Base-by-base conservation (phyloP, 2,113 vertebrate species). In the Pterophyllum scalare region DNA sequence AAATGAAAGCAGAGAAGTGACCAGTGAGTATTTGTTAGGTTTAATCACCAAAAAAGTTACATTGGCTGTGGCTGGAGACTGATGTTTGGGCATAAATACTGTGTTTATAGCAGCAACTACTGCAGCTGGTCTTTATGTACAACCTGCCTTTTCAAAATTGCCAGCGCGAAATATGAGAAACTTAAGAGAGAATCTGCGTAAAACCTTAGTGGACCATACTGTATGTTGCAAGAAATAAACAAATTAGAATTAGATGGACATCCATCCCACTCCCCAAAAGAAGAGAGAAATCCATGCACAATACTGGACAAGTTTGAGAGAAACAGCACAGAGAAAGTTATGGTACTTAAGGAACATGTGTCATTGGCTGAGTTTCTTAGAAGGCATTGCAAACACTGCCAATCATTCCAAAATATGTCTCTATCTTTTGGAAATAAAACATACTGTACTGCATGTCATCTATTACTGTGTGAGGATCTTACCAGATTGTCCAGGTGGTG, bases 401-500 rank as follows among this genome's bases (percentile, higher is more conserved):
- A 2, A 52, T 70, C 33, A 38, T 13, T 35, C 60, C 20, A n/a
- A 62, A 11, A 33, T n/a, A 62, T 6, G 20, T 35, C 59, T 61
- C 64, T 19, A 5, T 35, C 43, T 52, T 61, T 49, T 35, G 26
- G 46, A 61, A 22, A 61, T 78, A 20, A 9, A 35, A 52, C 28
- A 12, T 38, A 31, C 38, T 49, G n/a, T 65, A 1, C 12, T 24
- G 11, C 43, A 46, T 65, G 6, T 19, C 26, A 10, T 46, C 43
- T 28, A 28, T 70, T 72, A 72, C 17, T 84, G 7, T 59, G 40
- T 77, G 33, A 58, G 62, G 52, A 17, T 80, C 83, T 1, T 93
- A 95, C 93, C 94, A 67, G 90, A 95, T 86, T 95, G 94, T 87
- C 93, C 95, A 2, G 94, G 94, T 38, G 91, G 93, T 38, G 93